phyloP scores from a whole-genome alignment of 92 coral and sea anemone genomes.

The Siderastrea radians region DNA sequence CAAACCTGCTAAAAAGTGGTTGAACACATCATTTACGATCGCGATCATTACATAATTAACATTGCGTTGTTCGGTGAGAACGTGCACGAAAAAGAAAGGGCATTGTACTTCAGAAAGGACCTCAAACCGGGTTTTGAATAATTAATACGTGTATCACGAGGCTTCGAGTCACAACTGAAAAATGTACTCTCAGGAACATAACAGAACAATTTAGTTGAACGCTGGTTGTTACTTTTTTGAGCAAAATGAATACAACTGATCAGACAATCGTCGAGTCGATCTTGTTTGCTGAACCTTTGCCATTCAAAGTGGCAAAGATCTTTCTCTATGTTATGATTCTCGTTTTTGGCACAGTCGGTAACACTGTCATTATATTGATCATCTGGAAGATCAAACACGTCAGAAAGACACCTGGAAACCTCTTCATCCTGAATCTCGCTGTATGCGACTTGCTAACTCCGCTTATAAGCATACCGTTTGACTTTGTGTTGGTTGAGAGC shows the following conservation, averaged over 20 bases:
- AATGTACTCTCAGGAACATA: neutral
- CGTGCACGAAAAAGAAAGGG: neutral
- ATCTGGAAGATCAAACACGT: conserved; percentile 38
- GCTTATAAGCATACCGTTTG: conserved; percentile 71
- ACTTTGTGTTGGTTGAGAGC: conserved; percentile 52
- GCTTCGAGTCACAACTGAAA: neutral
- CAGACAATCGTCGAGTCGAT: neutral
- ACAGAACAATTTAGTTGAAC: neutral
- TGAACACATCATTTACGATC: neutral
- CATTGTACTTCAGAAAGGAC: neutral
- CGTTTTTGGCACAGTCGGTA: conserved; percentile 59
- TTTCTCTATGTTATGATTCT: conserved; percentile 46
- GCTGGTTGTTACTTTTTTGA: neutral
- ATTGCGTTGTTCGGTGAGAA: neutral
- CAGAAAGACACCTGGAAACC: conserved; percentile 56
- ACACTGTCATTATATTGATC: conserved; percentile 54
- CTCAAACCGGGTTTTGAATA: neutral
- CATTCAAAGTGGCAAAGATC: conserved; percentile 36
- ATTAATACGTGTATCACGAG: neutral
- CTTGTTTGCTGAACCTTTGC: conserved; percentile 7
- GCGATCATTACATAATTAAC: neutral
- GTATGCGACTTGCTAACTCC: conserved; percentile 78
- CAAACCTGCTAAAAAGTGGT: neutral
- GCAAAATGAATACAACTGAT: conserved; percentile 6
- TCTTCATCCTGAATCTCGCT: conserved; percentile 75